A percentile compares a stretch with the other conserved stretches of the same genome.
These are phyloP conservation scores for Sinodicranocentrus sp. DNA, from an alignment of 2,888 invertebrate species.

Conservation along the genomic window DNA sequence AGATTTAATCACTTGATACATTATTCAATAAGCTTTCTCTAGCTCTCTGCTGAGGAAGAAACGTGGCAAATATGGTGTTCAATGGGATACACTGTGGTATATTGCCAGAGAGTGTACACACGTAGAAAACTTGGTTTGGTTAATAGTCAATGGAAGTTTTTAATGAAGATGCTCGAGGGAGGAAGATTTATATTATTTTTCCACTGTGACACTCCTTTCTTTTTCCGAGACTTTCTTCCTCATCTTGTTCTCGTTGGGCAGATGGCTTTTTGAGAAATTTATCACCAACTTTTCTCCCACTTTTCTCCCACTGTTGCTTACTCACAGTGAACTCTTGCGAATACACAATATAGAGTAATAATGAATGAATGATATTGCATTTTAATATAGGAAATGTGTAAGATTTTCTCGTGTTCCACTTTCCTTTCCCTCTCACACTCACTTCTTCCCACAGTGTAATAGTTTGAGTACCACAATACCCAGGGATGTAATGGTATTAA, in stretches of 20 bases:
- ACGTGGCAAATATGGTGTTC: background rate
- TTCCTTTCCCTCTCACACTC: background rate
- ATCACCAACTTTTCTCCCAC: slow-evolving; percentile 53
- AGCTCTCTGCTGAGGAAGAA: background rate
- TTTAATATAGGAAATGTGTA: slow-evolving; percentile 1
- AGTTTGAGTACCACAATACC: background rate
- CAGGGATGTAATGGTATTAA: slow-evolving; percentile 12
- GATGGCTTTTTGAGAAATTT: slow-evolving; percentile 53
- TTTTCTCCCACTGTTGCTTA: background rate
- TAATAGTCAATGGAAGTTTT: slow-evolving; percentile 54
- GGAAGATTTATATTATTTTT: slow-evolving; percentile 57
- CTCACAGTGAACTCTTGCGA: too few species aligned
- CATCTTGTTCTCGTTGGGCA: slow-evolving; percentile 10
- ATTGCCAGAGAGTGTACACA: background rate
- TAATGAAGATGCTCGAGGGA: slow-evolving; percentile 60
- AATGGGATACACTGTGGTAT: background rate
- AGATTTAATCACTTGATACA: slow-evolving; percentile 60
- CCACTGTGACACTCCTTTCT: slow-evolving; percentile 37
- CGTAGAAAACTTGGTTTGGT: slow-evolving; percentile 17
- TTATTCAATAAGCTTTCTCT: slow-evolving; percentile 57
- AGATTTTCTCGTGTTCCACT: slow-evolving; percentile 35
- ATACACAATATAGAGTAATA: slow-evolving; percentile 7
- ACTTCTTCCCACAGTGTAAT: background rate
- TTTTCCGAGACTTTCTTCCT: background rate
- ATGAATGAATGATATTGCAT: slow-evolving; percentile 20